A percentile compares a stretch with the other conserved stretches of the same genome.
Evolutionary conservation across 2,888 invertebrate genomes (phyloP).

Genomic region (Eretmocerus hayati): DNA sequence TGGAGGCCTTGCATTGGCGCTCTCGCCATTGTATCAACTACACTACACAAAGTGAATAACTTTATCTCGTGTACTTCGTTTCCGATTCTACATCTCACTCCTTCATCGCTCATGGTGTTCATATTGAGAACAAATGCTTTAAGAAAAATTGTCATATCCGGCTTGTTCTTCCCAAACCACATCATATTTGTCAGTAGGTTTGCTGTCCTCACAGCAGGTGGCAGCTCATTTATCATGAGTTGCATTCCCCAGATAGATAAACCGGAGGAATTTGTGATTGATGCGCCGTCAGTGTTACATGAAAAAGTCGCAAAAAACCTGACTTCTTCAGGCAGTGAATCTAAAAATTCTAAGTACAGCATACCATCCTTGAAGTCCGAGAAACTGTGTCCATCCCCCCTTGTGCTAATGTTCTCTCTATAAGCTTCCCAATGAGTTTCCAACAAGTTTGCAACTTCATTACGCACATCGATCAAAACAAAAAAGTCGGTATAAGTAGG

Average conservation of each 20-base stretch:
- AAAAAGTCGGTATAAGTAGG: slow-evolving; percentile 1
- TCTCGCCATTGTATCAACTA: neutral
- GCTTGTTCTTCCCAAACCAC: slow-evolving; percentile 3
- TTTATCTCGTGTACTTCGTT: neutral
- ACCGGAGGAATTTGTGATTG: neutral
- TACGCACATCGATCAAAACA: neutral
- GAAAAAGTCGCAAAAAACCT: neutral
- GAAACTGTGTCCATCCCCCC: too few relatives aligned
- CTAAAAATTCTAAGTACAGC: neutral
- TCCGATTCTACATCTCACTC: neutral
- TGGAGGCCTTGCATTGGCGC: neutral
- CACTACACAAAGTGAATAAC: neutral
- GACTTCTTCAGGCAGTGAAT: neutral
- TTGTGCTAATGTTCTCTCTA: neutral
- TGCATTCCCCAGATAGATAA: slow-evolving; percentile 6
- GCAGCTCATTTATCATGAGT: slow-evolving; percentile 3
- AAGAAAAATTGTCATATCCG: neutral
- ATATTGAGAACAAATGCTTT: neutral
- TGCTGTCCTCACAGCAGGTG: neutral
- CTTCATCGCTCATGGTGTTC: neutral
- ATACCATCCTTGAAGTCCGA: neutral
- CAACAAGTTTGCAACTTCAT: neutral
- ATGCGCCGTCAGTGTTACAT: slow-evolving; percentile 5
- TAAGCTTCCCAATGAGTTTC: neutral
- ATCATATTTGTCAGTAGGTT: neutral